Percentiles rank a stretch among this genome's conserved stretches.
phyloP scores from a whole-genome alignment of 2,888 invertebrate species.

The Dione juno region DNA sequence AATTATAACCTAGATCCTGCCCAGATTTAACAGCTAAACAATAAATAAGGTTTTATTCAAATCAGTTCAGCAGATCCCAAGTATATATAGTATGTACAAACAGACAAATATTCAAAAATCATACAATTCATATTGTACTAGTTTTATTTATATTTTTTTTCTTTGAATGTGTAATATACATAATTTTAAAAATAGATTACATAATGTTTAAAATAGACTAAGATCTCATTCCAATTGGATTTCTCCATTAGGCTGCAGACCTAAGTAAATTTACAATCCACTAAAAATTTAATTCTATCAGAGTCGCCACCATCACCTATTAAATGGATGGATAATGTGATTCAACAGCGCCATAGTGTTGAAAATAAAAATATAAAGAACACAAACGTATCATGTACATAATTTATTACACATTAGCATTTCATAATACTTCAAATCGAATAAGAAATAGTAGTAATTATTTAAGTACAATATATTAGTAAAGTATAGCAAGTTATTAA shows the following conservation, averaged over 20 bases:
- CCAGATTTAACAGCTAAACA: too few species aligned
- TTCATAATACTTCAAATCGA: not conserved
- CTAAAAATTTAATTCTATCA: slow-evolving; percentile 8
- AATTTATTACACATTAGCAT: not conserved
- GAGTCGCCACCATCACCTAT: slow-evolving; percentile 2
- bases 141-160: too few species aligned
- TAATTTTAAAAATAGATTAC: not conserved
- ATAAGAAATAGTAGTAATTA: not conserved
- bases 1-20: too few species aligned
- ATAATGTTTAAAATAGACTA: slow-evolving; percentile 32
- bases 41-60: too few species aligned
- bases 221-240: slow-evolving; percentile 4
- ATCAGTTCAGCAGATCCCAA: too few species aligned
- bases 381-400: not conserved
- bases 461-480: not conserved
- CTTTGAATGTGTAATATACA: too few species aligned
- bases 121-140: too few species aligned
- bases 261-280: slow-evolving; percentile 12
- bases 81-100: too few species aligned
- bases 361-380: not conserved
- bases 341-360: not conserved
- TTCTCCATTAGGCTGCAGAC: slow-evolving; percentile 14
- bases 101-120: too few species aligned
- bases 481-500: not conserved
- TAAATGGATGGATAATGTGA: slow-evolving; percentile 8